Base-by-base conservation (phyloP, 1,140 invertebrate genomes). In the Listronotus bonariensis region DNA sequence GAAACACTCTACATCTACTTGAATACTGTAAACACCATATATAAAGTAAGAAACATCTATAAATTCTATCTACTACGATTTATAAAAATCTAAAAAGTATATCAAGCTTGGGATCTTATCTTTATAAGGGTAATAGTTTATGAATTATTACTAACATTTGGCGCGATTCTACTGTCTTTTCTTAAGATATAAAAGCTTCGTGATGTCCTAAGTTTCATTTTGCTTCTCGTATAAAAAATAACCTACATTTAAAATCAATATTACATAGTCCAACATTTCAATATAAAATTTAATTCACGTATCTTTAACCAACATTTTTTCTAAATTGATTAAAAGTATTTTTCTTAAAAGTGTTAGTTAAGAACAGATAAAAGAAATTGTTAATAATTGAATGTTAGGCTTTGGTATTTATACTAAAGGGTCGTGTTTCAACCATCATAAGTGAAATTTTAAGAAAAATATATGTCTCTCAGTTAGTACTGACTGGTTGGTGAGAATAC, bases 21-120 rank as follows among this genome's bases (percentile, higher is more conserved):
- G 77, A 78, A 78, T 78, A 78, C 77, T 78, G 77, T 77, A 77
- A 78, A 78, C 76, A 78, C 76, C 76, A 72, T 77, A 72, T 75
- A 76, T 72, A 75, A 77, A 77, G 74, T 77, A 77, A 75, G 71
- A 77, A 77, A 77, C 75, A 74, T 72, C 75, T 77, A 76, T 59
- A 63, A 54, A 70, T 40, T 70, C 70, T 73, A 72, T 55, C 57
- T 34, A 65, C 71, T 71, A 71, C 66, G 60, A 68, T 73, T 75
- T 70, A 73, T 72, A 72, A 75, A 76, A 76, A 76, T 70, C 70
- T 74, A 72, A 69, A 68, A 70, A 68, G 51, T 71, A 60, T 72
- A 67, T 73, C 65, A 73, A 74, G 71, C 70, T 70, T 66, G 40
- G 74, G 68, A 71, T 74, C 70, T 69, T 59, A 66, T 65, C 67